These are phyloP conservation scores for Labroides dimidiatus DNA, from an alignment of 2,797 vertebrate species.

Conservation along the genomic window DNA sequence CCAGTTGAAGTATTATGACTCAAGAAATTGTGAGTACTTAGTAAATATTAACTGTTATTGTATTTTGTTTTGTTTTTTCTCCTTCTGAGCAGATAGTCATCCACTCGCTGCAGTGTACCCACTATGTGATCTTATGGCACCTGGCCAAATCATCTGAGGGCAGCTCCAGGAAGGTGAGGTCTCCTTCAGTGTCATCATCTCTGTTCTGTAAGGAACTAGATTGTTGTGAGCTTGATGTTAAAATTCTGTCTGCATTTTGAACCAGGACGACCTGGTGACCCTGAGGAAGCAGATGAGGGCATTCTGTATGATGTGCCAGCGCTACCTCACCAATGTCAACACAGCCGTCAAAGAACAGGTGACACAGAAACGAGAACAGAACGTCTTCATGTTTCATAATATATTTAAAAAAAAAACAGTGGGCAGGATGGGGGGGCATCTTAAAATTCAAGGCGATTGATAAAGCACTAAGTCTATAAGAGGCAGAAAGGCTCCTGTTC, in stretches of 20 bases:
- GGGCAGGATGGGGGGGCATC: too few species aligned
- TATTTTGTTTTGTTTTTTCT: neutral
- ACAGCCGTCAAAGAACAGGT: constrained; percentile 99
- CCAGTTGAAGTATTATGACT: neutral
- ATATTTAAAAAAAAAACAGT: neutral
- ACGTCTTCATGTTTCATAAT: neutral
- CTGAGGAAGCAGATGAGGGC: constrained; percentile 99
- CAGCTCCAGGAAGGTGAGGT: constrained; percentile 92
- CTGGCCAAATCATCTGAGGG: constrained; percentile 97
- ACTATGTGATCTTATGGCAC: constrained; percentile 99
- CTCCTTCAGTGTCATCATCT: neutral
- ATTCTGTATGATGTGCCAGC: constrained; percentile 99
- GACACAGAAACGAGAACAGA: constrained; percentile 36
- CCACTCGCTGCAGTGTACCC: constrained; percentile 98
- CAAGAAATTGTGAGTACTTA: neutral
- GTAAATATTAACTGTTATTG: neutral
- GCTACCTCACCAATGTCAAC: constrained; percentile 99
- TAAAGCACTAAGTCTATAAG: neutral
- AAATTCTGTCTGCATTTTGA: neutral
- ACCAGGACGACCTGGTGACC: constrained; percentile 93
- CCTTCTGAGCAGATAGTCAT: constrained; percentile 92
- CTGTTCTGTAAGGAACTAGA: neutral
- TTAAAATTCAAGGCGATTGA: too few species aligned
- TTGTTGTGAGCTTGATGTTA: neutral
- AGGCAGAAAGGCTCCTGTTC: neutral